Evolutionary conservation across 37 sponge, comb jelly and placozoan genomes (phyloP).

Genomic region (Tethya wilhelma): DNA sequence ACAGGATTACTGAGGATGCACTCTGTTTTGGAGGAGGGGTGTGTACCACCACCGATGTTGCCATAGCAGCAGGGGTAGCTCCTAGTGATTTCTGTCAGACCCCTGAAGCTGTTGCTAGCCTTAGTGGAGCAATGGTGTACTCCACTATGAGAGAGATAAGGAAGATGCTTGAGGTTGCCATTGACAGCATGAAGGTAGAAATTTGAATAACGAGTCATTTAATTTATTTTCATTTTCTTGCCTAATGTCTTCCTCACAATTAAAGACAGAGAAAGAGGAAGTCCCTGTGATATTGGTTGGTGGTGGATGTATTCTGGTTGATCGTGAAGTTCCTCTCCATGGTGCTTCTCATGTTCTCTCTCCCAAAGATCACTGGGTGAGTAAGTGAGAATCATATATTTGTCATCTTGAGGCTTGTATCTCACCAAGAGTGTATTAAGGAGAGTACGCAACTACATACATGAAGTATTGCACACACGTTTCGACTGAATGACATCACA

Average conservation of each 20-base stretch:
- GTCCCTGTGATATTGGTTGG: constrained; percentile 83
- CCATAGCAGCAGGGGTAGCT: constrained; percentile 78
- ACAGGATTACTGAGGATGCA: constrained; percentile 33
- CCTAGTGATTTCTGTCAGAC: constrained; percentile 4
- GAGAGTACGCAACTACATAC: too few species aligned
- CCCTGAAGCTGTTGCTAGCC: constrained; percentile 1
- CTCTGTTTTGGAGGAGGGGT: constrained; percentile 78
- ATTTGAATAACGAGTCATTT: not conserved
- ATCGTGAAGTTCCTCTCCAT: constrained; percentile 22
- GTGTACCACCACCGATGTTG: constrained; percentile 81
- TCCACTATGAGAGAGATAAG: constrained; percentile 56
- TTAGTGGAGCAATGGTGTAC: constrained; percentile 34
- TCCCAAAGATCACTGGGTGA: constrained; percentile 69
- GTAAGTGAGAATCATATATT: not conserved
- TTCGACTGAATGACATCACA: too few species aligned
- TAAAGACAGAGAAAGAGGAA: constrained; percentile 59
- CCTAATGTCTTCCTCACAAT: not conserved
- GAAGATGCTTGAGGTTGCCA: constrained; percentile 50
- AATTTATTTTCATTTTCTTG: not conserved
- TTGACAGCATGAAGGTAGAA: constrained; percentile 81
- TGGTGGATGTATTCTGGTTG: constrained; percentile 80
- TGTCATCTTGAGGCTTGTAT: too few species aligned
- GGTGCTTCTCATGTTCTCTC: constrained; percentile 56
- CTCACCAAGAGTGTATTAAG: too few species aligned
- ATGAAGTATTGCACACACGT: too few species aligned